Conservation (phyloP, 2,113 vertebrate genomes). For the Australoheros scitulus region DNA sequence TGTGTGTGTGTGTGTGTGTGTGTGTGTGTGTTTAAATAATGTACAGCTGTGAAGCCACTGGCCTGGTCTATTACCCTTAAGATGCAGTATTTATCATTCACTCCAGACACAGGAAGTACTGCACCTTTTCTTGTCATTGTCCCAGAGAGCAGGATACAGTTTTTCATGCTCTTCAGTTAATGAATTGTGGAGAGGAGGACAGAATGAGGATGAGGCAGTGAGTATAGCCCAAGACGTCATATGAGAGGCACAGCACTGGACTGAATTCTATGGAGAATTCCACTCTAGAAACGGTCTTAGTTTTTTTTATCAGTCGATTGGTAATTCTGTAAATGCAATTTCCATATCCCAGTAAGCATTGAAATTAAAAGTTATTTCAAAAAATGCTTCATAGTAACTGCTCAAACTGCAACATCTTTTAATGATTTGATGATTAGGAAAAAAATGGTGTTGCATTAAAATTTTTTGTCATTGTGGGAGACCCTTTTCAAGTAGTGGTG, state of each 20-base stretch:
- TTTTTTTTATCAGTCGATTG: background rate
- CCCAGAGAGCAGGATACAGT: background rate
- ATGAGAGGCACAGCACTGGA: background rate
- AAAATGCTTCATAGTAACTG: no score
- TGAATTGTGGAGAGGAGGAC: background rate
- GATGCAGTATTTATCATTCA: no score
- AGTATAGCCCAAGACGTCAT: background rate
- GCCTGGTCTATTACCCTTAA: no score
- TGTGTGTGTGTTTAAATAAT: slow-evolving; percentile 27
- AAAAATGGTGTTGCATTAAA: no score
- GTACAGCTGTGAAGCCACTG: slow-evolving; percentile 9
- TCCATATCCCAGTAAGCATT: background rate
- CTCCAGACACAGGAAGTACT: no score
- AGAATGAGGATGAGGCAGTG: background rate
- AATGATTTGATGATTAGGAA: no score
- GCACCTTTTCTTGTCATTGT: slow-evolving; percentile 17
- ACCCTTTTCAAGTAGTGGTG: no score
- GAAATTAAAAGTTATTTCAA: no score
- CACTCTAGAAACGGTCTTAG: no score
- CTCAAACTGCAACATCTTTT: no score
- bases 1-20: background rate
- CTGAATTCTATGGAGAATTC: background rate
- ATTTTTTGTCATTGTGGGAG: no score
- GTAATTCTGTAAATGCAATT: background rate
- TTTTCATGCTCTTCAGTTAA: background rate